Percentiles rank a stretch among this genome's conserved stretches.
These are phyloP conservation scores for Mystacornis crossleyi DNA, from an alignment of 2,113 vertebrate genomes.

Conservation along the genomic window DNA sequence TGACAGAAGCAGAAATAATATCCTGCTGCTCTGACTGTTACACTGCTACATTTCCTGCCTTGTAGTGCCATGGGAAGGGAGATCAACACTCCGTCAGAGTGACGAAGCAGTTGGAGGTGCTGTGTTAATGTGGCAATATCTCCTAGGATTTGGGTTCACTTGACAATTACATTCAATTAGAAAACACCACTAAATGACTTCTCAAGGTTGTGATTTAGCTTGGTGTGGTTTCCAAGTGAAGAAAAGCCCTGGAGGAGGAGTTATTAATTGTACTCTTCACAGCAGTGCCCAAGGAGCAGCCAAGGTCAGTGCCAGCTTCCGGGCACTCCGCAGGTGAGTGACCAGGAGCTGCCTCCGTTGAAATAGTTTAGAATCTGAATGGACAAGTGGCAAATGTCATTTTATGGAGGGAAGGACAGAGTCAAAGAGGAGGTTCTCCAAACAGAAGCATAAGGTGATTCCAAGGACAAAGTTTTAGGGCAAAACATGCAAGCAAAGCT, in stretches of 20 bases:
- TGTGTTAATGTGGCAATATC: neutral
- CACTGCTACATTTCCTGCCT: neutral
- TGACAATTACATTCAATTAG: slow-evolving; percentile 53
- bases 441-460: neutral
- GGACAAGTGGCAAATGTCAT: neutral
- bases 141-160: neutral
- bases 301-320: neutral
- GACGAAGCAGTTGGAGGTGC: neutral
- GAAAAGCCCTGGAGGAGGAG: neutral
- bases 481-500: neutral
- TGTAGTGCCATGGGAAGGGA: neutral
- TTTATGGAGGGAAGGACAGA: neutral
- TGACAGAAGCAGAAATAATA: neutral
- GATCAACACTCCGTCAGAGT: neutral
- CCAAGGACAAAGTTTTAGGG: neutral
- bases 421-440: neutral
- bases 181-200: slow-evolving; percentile 25
- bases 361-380: neutral
- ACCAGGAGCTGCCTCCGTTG: neutral
- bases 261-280: neutral
- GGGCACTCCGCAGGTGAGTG: neutral
- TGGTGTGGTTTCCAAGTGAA: neutral
- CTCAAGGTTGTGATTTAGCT: slow-evolving; percentile 43
- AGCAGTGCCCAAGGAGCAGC: neutral
- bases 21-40: neutral